phyloP scores from a whole-genome alignment of 2,113 vertebrate species.

The Lagenorhynchus albirostris region DNA sequence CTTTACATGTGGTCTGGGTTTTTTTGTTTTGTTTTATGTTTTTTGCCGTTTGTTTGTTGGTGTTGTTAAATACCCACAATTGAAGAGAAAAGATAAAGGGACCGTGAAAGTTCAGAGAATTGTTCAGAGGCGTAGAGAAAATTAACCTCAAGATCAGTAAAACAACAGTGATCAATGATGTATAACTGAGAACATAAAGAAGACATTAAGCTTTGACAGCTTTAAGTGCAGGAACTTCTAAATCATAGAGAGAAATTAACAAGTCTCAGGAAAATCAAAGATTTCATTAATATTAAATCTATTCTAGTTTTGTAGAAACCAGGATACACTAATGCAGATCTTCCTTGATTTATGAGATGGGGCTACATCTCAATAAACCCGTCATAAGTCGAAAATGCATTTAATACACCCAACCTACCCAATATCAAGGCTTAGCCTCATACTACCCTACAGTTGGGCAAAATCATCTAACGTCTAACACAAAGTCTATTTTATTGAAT shows the following conservation, averaged over 20 bases:
- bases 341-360: background rate
- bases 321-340: background rate
- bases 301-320: background rate
- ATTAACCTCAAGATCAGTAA: background rate
- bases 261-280: background rate
- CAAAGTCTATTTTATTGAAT: background rate
- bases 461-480: background rate
- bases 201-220: background rate
- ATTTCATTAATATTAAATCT: background rate
- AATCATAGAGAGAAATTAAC: background rate
- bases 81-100: background rate
- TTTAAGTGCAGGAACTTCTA: background rate
- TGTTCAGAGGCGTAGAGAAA: background rate
- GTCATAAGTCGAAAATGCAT: background rate
- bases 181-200: background rate
- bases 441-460: background rate
- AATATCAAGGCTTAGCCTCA: too few relatives aligned
- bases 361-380: background rate
- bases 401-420: background rate
- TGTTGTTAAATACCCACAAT: background rate
- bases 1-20: background rate
- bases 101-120: background rate
- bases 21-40: background rate
- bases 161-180: background rate
- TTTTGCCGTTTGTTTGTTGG: background rate